A percentile compares a stretch with the other conserved stretches of the same genome.
Evolutionary conservation across 2,113 vertebrate genomes (phyloP).

Genomic region (Xiphophorus maculatus): DNA sequence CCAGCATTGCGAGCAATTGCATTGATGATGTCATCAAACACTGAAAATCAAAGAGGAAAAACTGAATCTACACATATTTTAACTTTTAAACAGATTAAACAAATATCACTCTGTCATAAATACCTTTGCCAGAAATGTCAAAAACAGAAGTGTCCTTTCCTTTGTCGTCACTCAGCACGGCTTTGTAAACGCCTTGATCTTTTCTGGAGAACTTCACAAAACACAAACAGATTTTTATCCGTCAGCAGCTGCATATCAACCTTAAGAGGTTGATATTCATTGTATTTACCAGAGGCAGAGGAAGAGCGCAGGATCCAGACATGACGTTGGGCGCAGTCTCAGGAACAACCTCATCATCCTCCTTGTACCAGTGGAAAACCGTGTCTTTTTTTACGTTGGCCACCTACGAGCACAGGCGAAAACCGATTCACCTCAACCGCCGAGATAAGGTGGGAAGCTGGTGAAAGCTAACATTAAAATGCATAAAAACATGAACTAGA

Average conservation of each 20-base stretch:
- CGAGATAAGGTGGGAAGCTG: too few relatives aligned
- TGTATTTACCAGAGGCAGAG: slow-evolving; percentile 81
- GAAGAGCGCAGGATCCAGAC: slow-evolving; percentile 84
- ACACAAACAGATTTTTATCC: neutral
- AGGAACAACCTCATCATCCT: slow-evolving; percentile 83
- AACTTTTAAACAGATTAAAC: neutral
- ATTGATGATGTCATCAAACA: slow-evolving; percentile 92
- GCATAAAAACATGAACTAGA: neutral
- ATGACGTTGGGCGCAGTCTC: slow-evolving; percentile 84
- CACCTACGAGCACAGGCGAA: slow-evolving; percentile 73
- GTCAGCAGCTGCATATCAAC: neutral
- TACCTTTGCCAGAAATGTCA: slow-evolving; percentile 91
- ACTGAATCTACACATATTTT: neutral
- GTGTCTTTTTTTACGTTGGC: slow-evolving; percentile 95
- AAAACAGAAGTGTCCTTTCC: slow-evolving; percentile 89
- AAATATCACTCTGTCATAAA: neutral
- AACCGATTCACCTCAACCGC: neutral
- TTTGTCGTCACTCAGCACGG: slow-evolving; percentile 88
- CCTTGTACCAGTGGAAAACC: slow-evolving; percentile 91
- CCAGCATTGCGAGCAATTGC: slow-evolving; percentile 87
- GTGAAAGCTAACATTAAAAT: neutral
- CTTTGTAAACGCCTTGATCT: slow-evolving; percentile 92
- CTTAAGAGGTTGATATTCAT: too few relatives aligned
- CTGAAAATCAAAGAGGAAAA: slow-evolving; percentile 69
- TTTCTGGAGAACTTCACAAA: slow-evolving; percentile 89